These are phyloP conservation scores for Eupleurogrammus muticus DNA, from an alignment of 2,797 vertebrate genomes.

Conservation along the genomic window DNA sequence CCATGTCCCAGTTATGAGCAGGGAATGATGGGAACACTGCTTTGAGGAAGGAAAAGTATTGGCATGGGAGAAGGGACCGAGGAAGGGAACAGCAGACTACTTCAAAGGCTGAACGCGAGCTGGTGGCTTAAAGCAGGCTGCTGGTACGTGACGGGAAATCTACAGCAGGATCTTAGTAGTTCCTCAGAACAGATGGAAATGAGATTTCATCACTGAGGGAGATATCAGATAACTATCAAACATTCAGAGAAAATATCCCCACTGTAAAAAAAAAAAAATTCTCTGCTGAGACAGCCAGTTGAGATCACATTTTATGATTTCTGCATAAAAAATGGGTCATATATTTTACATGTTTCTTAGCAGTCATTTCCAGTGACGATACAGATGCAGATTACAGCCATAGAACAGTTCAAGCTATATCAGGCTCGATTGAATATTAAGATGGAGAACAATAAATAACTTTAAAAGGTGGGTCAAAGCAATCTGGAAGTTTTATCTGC, in stretches of 20 bases:
- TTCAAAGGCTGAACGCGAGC: conserved; percentile 73
- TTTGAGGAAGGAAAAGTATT: conserved; percentile 64
- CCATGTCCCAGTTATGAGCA: conserved; percentile 62
- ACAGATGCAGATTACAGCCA: neutral
- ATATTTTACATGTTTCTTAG: conserved; percentile 17
- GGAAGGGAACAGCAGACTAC: conserved; percentile 66
- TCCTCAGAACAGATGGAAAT: conserved; percentile 65
- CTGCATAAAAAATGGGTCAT: conserved; percentile 22
- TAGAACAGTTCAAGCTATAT: neutral
- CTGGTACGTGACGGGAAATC: conserved; percentile 73
- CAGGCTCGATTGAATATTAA: neutral
- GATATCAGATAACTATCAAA: conserved; percentile 61
- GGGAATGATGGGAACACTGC: conserved; percentile 61
- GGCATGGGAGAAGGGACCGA: conserved; percentile 62
- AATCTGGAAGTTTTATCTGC: neutral
- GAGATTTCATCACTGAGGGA: conserved; percentile 63
- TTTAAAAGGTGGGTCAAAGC: neutral
- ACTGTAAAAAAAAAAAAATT: conserved; percentile 17
- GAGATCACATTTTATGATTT: conserved; percentile 8
- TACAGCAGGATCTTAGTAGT: conserved; percentile 67
- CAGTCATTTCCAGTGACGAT: neutral
- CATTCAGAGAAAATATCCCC: conserved; percentile 42
- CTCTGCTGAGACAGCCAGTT: conserved; percentile 23
- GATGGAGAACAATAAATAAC: neutral
- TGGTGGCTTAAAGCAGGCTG: conserved; percentile 70